Base-by-base conservation (phyloP, 2,113 vertebrate species). In the Turdus rufiventris region DNA sequence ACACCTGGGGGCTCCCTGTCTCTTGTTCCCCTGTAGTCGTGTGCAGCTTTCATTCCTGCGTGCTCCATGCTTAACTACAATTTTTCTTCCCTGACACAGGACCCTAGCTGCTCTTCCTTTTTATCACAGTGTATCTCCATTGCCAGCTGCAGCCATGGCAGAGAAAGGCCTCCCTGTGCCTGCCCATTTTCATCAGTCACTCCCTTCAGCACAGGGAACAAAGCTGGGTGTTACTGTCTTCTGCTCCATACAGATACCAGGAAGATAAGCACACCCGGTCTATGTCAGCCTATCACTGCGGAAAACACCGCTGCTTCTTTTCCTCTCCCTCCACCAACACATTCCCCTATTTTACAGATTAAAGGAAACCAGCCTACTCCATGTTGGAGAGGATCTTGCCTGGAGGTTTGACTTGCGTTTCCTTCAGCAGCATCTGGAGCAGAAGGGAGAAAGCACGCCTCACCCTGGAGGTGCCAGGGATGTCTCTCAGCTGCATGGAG, bases 31-130 rank as follows among this genome's bases (percentile, higher is more conserved):
- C 14, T 6, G 0, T 25, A 16, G 1, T 3, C 13, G 5, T 11
- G 20, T 47, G 40, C 40, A n/a, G 76, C 18, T 20, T 9, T 40
- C 8, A 2, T 51, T 45, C 18, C 10, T 29, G 13, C 12, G 9
- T 40, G 38, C 9, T 10, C 9, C 2, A 1, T 4, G 18, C 10
- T 20, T 1, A 2, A 9, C 12, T 17, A 11, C 0, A 0, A 43
- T 26, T 36, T 21, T 70, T 61, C 14, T 60, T 3, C 6, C 31
- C 8, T 3, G 0, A 20, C 31, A 3, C 2, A 7, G 8, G 33
- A 33, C 4, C 2, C 14, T 26, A 12, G 45, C 26, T 62, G 33
- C 26, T 53, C 14, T 26, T 18, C 5, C 2, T 4, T 66, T 62
- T 40, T 16, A 28, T 36, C 43, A 48, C 24, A 65, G 50, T 18